Conservation (phyloP, 2,888 invertebrate genomes). For the Drosophila conformis region DNA sequence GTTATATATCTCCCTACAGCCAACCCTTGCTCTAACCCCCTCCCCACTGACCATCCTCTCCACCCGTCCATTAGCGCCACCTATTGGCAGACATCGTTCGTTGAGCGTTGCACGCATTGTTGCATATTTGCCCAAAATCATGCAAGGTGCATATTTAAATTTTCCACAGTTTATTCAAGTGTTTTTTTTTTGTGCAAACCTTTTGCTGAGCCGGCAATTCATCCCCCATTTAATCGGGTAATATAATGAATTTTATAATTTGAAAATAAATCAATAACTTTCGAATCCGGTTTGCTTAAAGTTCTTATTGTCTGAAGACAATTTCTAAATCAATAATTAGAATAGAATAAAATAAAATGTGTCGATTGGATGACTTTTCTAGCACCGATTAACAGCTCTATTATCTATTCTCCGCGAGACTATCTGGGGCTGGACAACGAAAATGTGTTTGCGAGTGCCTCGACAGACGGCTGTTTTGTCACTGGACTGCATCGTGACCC, state of each 20-base stretch:
- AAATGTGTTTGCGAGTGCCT: not conserved
- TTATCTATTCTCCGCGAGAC: not conserved
- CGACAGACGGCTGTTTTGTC: not conserved
- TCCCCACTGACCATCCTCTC: not conserved
- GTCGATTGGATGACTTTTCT: not conserved
- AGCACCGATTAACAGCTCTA: not conserved
- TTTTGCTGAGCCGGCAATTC: conserved; percentile 11
- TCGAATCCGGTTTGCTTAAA: not conserved
- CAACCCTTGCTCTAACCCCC: not conserved
- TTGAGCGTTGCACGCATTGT: conserved; percentile 49
- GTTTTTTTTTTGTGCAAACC: conserved; percentile 22
- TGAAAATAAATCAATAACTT: not conserved
- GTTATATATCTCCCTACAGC: not conserved
- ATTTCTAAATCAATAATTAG: not conserved
- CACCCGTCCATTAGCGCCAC: conserved; percentile 1
- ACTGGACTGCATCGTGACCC: conserved; percentile 14
- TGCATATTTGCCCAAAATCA: conserved; percentile 61
- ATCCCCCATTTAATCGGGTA: no score
- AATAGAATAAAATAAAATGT: not conserved
- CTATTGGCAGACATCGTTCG: conserved; percentile 9
- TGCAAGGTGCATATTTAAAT: conserved; percentile 71
- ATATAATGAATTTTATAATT: no score
- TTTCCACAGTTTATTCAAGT: conserved; percentile 42
- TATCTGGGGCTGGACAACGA: not conserved
- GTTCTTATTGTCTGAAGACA: not conserved